Evolutionary conservation across 2,113 vertebrate species (phyloP).

Genomic region (Eubucco bourcierii): DNA sequence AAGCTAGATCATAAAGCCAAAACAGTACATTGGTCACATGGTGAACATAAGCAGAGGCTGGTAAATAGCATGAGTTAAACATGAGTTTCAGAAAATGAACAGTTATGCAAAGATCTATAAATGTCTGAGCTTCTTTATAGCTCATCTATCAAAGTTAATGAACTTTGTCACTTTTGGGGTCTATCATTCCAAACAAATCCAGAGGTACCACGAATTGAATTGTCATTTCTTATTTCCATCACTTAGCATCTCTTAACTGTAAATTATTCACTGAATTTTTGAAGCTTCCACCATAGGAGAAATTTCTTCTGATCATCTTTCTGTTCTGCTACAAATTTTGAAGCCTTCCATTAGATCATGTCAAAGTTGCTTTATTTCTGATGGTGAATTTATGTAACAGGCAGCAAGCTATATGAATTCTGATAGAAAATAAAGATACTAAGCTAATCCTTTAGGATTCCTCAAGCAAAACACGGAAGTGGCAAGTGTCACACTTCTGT

Average conservation of each 20-base stretch:
- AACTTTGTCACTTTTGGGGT: not conserved
- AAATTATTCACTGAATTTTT: slow-evolving; percentile 37
- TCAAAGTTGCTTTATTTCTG: slow-evolving; percentile 51
- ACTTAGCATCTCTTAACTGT: slow-evolving; percentile 18
- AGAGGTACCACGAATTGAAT: not conserved
- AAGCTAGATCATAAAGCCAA: not conserved
- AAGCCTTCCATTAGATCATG: slow-evolving; percentile 57
- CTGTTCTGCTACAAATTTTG: slow-evolving; percentile 15
- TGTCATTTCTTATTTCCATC: slow-evolving; percentile 43
- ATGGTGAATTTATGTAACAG: slow-evolving; percentile 6
- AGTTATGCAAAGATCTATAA: not conserved
- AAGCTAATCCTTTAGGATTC: not conserved
- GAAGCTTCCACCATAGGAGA: not conserved
- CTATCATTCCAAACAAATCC: not conserved
- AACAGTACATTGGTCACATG: not conserved
- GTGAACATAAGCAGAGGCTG: not conserved
- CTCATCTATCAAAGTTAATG: slow-evolving; percentile 3
- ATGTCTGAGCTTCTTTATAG: not conserved
- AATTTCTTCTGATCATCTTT: slow-evolving; percentile 49
- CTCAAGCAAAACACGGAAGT: not conserved
- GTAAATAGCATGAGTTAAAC: not conserved
- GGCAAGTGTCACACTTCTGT: not conserved
- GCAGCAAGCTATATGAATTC: slow-evolving; percentile 13
- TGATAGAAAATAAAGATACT: slow-evolving; percentile 5
- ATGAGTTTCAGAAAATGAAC: not conserved